These are phyloP conservation scores for Horisme vitalbata DNA, from an alignment of 2,888 invertebrate genomes.

Conservation along the genomic window DNA sequence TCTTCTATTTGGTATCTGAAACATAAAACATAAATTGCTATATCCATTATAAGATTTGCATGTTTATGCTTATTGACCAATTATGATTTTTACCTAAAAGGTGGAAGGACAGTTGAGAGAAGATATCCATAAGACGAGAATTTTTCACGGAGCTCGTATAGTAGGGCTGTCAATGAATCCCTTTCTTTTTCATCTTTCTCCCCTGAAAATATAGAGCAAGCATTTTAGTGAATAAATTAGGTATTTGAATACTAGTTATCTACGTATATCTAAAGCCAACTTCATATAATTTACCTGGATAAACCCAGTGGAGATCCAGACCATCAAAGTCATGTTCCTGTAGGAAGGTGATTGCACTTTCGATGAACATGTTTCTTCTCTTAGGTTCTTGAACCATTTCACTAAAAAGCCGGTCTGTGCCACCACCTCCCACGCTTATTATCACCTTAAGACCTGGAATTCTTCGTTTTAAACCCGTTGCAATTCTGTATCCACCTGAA, in stretches of 20 bases:
- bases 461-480: constrained; percentile 85
- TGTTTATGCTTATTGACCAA: background rate
- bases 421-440: constrained; percentile 89
- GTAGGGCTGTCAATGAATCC: constrained; percentile 76
- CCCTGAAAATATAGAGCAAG: constrained; percentile 46
- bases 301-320: constrained; percentile 91
- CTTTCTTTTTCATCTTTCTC: constrained; percentile 79
- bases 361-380: constrained; percentile 82
- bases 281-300: constrained; percentile 74
- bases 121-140: constrained; percentile 82
- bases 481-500: constrained; percentile 88
- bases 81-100: constrained; percentile 70
- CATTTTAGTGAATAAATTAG: too few species aligned
- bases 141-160: constrained; percentile 84
- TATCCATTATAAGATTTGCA: background rate
- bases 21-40: background rate
- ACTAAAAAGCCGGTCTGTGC: constrained; percentile 83
- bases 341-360: constrained; percentile 85
- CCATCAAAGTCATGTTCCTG: constrained; percentile 90
- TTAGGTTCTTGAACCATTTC: constrained; percentile 83
- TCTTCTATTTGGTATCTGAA: constrained; percentile 84
- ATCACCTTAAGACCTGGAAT: constrained; percentile 87
- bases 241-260: too few species aligned
- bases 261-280: background rate
- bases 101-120: constrained; percentile 83